Evolutionary conservation across 2,797 vertebrate species (phyloP).

Genomic region (Lepilemur septentrionalis): DNA sequence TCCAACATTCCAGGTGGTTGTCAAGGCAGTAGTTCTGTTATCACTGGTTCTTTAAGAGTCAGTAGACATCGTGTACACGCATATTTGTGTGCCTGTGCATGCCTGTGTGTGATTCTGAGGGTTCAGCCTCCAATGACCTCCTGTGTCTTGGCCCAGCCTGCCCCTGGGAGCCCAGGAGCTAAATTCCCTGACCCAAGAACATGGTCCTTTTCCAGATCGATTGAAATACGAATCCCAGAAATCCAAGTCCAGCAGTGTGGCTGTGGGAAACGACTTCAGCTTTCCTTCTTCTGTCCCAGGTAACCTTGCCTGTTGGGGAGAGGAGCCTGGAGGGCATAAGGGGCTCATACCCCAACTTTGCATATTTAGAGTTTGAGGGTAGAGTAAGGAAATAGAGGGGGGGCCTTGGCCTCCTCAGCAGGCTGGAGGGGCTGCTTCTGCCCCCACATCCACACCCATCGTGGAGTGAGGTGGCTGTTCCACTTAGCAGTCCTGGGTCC

Average conservation of each 20-base stretch:
- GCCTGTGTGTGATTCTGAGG: neutral
- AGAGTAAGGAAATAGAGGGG: neutral
- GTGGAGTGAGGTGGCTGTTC: neutral
- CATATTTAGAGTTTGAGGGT: neutral
- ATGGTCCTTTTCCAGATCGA: slow-evolving; percentile 91
- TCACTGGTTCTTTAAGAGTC: neutral
- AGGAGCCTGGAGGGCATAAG: neutral
- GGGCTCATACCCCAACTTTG: neutral
- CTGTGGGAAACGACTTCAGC: slow-evolving; percentile 83
- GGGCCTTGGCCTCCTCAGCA: neutral
- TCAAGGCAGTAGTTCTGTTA: neutral
- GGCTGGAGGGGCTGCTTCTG: neutral
- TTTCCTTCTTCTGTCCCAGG: slow-evolving; percentile 83
- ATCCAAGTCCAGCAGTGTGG: slow-evolving; percentile 90
- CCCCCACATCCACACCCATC: neutral
- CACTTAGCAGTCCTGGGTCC: neutral
- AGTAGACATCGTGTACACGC: neutral
- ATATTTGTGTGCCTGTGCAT: neutral
- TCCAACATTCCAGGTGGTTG: neutral
- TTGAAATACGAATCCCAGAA: slow-evolving; percentile 98
- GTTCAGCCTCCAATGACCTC: neutral
- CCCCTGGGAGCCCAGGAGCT: neutral
- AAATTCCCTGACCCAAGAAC: neutral
- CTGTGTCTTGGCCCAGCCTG: neutral
- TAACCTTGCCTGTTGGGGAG: slow-evolving; percentile 61